phyloP scores from a whole-genome alignment of 2,797 vertebrate genomes.

The Botia almorhae region DNA sequence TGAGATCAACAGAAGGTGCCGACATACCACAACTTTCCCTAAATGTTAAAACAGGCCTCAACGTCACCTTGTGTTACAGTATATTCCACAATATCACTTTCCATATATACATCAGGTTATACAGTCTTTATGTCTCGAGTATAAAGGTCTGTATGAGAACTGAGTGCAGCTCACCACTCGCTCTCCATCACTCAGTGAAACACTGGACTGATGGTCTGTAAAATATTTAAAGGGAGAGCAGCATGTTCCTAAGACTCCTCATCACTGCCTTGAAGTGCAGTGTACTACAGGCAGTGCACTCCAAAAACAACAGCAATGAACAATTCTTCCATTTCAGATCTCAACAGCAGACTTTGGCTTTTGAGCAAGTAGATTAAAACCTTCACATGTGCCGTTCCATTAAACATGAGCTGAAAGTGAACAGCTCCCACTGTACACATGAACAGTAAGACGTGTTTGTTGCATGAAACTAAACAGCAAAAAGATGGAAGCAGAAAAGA shows the following conservation, averaged over 20 bases:
- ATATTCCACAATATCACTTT: slow-evolving; percentile 12
- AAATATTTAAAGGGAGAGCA: neutral
- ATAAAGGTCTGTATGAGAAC: too few relatives aligned
- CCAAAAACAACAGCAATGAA: neutral
- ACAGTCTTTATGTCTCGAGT: slow-evolving; percentile 16
- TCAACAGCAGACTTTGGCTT: slow-evolving; percentile 24
- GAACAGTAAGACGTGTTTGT: slow-evolving; percentile 18
- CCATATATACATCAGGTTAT: neutral
- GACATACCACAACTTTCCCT: slow-evolving; percentile 52
- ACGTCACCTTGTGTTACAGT: slow-evolving; percentile 49
- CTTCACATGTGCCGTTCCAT: slow-evolving; percentile 10
- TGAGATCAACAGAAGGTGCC: slow-evolving; percentile 58
- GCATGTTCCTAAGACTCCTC: neutral
- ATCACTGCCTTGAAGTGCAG: too few relatives aligned
- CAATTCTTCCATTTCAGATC: neutral
- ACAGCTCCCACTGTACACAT: slow-evolving; percentile 2
- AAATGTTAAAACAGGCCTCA: slow-evolving; percentile 8
- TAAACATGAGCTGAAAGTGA: slow-evolving; percentile 2
- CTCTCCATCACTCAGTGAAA: neutral
- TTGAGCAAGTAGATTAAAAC: slow-evolving; percentile 3
- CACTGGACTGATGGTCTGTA: neutral
- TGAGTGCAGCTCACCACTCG: neutral
- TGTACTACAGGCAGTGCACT: neutral
- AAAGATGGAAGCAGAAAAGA: too few relatives aligned
- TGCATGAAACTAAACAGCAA: slow-evolving; percentile 3